Conservation (phyloP, 2,797 vertebrate genomes). For the Manis pentadactyla region DNA sequence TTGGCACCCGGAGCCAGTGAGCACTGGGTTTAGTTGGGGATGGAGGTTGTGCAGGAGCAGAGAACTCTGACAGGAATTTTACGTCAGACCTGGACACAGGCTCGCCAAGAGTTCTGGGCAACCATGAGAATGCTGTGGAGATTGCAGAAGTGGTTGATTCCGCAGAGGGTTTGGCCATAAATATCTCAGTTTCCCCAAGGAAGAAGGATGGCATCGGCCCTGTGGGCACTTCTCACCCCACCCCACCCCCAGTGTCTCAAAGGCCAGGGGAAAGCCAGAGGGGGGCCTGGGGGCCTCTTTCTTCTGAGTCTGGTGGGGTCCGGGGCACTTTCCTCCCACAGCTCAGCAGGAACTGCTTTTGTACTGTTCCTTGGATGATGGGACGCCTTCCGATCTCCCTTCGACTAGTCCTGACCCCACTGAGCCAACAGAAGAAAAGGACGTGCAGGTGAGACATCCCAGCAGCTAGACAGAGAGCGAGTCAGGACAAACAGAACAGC, state of each 20-base stretch:
- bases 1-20: background rate
- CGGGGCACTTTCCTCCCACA: background rate
- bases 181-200: background rate
- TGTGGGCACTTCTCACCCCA: background rate
- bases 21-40: background rate
- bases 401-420: background rate
- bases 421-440: background rate
- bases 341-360: background rate
- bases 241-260: background rate
- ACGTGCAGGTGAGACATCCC: background rate
- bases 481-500: background rate
- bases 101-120: background rate
- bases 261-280: background rate
- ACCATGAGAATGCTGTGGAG: background rate
- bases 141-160: background rate
- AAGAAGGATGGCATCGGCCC: background rate
- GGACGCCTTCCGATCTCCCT: background rate
- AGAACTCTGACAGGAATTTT: background rate
- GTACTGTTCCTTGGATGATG: background rate
- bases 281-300: background rate
- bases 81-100: background rate
- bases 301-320: background rate
- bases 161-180: background rate
- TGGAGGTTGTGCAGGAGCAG: background rate
- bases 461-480: background rate